phyloP scores from a whole-genome alignment of 2,888 invertebrate species.

The Apocheima hispidaria region DNA sequence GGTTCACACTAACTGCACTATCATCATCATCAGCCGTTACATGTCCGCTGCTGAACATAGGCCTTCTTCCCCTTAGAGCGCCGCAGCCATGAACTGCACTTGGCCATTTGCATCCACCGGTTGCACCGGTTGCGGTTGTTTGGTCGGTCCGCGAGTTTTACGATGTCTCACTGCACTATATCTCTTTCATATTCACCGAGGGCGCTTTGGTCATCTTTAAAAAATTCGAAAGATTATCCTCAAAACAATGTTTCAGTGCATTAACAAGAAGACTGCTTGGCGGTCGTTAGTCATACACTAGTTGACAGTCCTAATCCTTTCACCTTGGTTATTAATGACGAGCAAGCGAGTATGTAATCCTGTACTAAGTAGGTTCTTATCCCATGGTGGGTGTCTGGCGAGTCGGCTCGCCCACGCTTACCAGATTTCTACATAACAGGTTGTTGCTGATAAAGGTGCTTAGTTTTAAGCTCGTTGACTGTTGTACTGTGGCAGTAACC shows the following conservation, averaged over 20 bases:
- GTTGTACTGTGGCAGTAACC: too few relatives aligned
- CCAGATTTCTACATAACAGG: constrained; percentile 69
- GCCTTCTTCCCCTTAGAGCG: too few relatives aligned
- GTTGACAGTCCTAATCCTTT: constrained; percentile 38
- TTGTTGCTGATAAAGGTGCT: constrained; percentile 49
- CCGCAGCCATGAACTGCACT: too few relatives aligned
- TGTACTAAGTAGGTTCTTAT: constrained; percentile 45
- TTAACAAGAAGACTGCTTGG: constrained; percentile 10
- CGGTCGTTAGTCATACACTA: constrained; percentile 29
- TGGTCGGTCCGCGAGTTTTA: too few relatives aligned
- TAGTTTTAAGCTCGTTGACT: constrained; percentile 11
- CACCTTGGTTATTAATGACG: constrained; percentile 33
- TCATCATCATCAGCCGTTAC: too few relatives aligned
- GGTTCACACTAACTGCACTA: too few relatives aligned
- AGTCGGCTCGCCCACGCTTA: constrained; percentile 63
- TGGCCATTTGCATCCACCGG: too few relatives aligned
- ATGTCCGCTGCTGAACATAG: too few relatives aligned
- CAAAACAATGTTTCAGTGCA: constrained; percentile 19
- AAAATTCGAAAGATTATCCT: constrained; percentile 6
- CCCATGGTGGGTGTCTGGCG: constrained; percentile 56
- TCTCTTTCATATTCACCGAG: background rate
- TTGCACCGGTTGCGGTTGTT: too few relatives aligned
- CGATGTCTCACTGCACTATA: background rate
- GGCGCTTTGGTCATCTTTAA: background rate
- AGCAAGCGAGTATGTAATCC: constrained; percentile 35